These are phyloP conservation scores for Otus sunia DNA, from an alignment of 2,113 vertebrate genomes.

Conservation along the genomic window DNA sequence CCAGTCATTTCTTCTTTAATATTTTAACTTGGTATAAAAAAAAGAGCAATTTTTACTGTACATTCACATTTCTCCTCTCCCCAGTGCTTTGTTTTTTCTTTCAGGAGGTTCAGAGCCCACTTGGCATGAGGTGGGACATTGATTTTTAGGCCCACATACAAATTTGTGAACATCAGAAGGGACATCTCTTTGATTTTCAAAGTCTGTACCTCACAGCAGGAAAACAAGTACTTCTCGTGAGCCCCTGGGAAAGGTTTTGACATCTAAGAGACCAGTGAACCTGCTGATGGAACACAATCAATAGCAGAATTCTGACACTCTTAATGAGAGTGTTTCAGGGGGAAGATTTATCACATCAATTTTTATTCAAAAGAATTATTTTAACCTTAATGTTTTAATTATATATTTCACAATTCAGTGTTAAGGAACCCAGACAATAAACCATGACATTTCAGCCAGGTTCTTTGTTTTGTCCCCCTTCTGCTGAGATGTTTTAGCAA, in stretches of 20 bases:
- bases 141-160: neutral
- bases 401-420: neutral
- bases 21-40: neutral
- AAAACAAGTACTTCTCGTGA: neutral
- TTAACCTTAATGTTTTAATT: neutral
- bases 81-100: neutral
- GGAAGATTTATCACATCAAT: neutral
- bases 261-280: neutral
- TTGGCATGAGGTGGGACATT: neutral
- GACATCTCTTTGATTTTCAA: neutral
- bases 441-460: neutral
- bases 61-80: conserved; percentile 3
- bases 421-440: neutral
- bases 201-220: neutral
- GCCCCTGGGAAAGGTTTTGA: neutral
- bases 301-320: neutral
- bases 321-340: neutral
- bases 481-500: neutral
- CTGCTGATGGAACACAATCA: neutral
- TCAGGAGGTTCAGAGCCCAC: neutral
- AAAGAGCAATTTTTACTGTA: neutral
- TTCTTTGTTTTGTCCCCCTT: neutral
- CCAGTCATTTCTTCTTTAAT: conserved; percentile 10
- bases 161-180: neutral
- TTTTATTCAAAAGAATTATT: neutral